A percentile compares a stretch with the other conserved stretches of the same genome.
phyloP scores from a whole-genome alignment of 2,888 invertebrate species.

The Aricia artaxerxes region DNA sequence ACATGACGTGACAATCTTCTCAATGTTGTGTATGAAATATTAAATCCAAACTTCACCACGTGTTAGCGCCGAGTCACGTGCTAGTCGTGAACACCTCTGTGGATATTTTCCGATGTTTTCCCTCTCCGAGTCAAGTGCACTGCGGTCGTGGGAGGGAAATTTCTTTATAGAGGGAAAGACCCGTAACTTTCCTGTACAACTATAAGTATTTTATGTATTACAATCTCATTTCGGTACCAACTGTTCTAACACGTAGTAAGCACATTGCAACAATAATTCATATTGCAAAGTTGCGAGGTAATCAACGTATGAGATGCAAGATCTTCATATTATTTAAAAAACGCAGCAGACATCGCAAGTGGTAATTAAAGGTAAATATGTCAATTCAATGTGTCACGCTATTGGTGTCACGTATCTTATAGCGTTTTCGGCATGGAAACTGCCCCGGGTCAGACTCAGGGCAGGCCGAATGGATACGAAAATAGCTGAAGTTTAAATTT shows the following conservation, averaged over 20 bases:
- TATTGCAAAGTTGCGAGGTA: too few relatives aligned
- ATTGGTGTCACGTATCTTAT: too few relatives aligned
- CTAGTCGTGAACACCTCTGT: neutral
- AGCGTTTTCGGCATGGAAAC: too few relatives aligned
- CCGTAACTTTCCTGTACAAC: neutral
- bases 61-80: neutral
- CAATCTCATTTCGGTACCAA: neutral
- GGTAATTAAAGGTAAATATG: too few relatives aligned
- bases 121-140: neutral
- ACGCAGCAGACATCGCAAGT: too few relatives aligned
- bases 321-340: too few relatives aligned
- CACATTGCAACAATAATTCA: too few relatives aligned
- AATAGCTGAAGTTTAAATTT: too few relatives aligned
- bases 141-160: neutral
- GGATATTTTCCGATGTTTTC: constrained; percentile 8
- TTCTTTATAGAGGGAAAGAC: neutral
- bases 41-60: neutral
- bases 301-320: too few relatives aligned
- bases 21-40: constrained; percentile 3
- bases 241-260: neutral
- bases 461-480: too few relatives aligned
- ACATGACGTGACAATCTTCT: neutral
- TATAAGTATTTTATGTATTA: neutral
- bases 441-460: too few relatives aligned
- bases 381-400: too few relatives aligned